Conservation (phyloP, 2,113 vertebrate genomes). For the Machaerirhynchus nigripectus region DNA sequence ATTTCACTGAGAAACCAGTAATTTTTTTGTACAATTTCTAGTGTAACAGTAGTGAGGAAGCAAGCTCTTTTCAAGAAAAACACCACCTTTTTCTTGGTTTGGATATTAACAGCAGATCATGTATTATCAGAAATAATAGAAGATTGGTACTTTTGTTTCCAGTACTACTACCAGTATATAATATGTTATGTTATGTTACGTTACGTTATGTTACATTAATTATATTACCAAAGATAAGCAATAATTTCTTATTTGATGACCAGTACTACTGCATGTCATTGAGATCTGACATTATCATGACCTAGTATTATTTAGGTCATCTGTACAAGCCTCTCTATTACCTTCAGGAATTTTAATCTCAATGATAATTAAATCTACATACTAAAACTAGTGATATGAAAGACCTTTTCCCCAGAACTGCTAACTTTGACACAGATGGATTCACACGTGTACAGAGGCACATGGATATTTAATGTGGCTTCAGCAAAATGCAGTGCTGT, state of each 20-base stretch:
- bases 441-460: background rate
- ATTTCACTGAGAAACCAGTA: background rate
- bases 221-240: background rate
- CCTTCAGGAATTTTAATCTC: background rate
- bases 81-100: background rate
- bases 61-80: background rate
- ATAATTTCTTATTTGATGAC: background rate
- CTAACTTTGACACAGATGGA: background rate
- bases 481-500: background rate
- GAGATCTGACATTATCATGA: background rate
- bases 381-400: background rate
- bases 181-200: no score
- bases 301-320: background rate
- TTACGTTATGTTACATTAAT: no score
- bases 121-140: background rate
- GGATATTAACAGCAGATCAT: background rate
- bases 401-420: background rate
- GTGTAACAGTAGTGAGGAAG: background rate
- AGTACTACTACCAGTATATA: background rate
- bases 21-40: background rate
- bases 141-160: background rate
- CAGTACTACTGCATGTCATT: background rate
- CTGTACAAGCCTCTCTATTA: background rate
- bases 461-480: background rate
- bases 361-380: background rate